Base-by-base conservation (phyloP, 2,888 invertebrate genomes). In the Cataglyphis livida region DNA sequence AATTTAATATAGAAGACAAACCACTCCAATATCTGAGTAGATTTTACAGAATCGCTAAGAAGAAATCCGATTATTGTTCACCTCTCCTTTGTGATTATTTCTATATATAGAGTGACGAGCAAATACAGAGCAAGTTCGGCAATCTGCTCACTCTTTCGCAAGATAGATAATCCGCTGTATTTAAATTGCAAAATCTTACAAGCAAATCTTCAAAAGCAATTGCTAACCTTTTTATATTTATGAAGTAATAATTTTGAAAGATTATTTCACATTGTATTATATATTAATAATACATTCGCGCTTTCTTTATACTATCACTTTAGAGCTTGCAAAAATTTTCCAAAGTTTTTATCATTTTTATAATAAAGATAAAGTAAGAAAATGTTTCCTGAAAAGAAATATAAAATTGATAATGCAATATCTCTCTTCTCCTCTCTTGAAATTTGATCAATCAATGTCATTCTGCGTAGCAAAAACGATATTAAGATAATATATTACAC, bases 51-150 rank as follows among this genome's bases (percentile, higher is more conserved):
- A 85, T 85, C 71, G 71, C 51, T 61, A 59, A 74, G 79, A 66
- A 76, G 71, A 74, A 86, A 86, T 86, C 74, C 81, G 81, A 86
- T 85, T 83, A 78, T 83, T 76, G 44, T 59, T 44, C 41, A 44
- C 48, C 25, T 7, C 3, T 21, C 44, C 4, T 32, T 10, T 21
- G 3, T 44, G 41, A 59, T 21, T 57, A 32, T 70, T 41, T 25
- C 32, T n/a, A 51, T 44, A 66, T 32, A 66, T n/a, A 61, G 21
- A 44, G 44, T 79, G 44, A 35, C 44, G 32, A 44, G 28, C 35
- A 70, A 79, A 59, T 71, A 71, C 76, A 21, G 12, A 78, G 18
- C 59, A 73, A 73, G 44, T n/a, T 25, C 32, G 54, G 44, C 12
- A 51, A 12, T 54, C 12, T 48, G 38, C 51, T 38, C 51, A 65